Percentiles rank a stretch among this genome's conserved stretches.
These are phyloP conservation scores for Aspiorhynchus laticeps DNA, from an alignment of 2,113 vertebrate genomes.

Conservation along the genomic window DNA sequence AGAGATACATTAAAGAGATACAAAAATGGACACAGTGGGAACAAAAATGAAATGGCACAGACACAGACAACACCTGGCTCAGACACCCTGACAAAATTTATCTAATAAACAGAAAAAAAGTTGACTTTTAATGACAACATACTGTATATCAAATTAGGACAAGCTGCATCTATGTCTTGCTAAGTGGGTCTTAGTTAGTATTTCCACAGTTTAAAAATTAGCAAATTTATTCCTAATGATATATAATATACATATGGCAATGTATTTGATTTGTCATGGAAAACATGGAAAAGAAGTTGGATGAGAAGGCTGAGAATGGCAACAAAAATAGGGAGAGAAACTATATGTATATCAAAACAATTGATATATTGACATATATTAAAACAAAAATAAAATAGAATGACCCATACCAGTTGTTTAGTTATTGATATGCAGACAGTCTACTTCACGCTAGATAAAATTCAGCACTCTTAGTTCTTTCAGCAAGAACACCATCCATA, in stretches of 20 bases:
- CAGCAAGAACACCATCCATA: conserved; percentile 35
- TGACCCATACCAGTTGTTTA: not conserved
- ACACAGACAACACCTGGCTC: not conserved
- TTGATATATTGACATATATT: not conserved
- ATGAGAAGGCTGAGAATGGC: not conserved
- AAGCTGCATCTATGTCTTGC: too few species aligned
- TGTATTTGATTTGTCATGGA: not conserved
- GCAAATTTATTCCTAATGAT: not conserved
- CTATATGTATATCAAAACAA: not conserved
- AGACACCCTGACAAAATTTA: not conserved
- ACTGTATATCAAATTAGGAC: too few species aligned
- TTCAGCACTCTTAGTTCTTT: conserved; percentile 20
- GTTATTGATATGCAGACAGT: not conserved
- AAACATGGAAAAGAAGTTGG: not conserved
- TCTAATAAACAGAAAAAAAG: not conserved
- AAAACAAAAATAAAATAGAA: not conserved
- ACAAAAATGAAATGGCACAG: not conserved
- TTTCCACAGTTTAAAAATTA: not conserved
- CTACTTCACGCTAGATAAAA: not conserved
- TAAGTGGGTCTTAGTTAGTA: not conserved
- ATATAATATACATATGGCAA: not conserved
- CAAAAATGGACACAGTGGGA: not conserved
- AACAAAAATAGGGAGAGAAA: not conserved
- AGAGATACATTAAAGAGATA: not conserved
- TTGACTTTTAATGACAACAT: too few species aligned